These are phyloP conservation scores for Zaprionus inermis DNA, from an alignment of 1,140 invertebrate species.

Conservation along the genomic window DNA sequence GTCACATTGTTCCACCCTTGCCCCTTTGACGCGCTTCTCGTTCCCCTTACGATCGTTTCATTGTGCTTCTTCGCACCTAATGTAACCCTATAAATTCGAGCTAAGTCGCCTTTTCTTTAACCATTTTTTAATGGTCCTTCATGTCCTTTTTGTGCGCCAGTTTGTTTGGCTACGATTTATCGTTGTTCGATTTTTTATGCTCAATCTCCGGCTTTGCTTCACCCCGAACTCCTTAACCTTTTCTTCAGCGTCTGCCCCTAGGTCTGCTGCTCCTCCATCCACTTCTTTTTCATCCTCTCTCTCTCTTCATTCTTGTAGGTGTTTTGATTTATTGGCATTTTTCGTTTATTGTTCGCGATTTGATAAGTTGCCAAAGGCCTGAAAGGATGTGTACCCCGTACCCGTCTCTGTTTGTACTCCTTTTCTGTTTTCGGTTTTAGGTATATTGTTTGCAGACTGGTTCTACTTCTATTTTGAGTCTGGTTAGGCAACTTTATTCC, in stretches of 20 bases:
- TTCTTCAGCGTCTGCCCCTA: constrained; percentile 3
- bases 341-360: constrained; percentile 59
- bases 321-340: constrained; percentile 68
- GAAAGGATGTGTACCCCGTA: constrained; percentile 34
- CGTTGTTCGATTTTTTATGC: constrained; percentile 64
- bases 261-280: background rate
- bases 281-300: constrained; percentile 2
- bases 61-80: constrained; percentile 52
- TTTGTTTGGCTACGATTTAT: constrained; percentile 59
- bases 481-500: constrained; percentile 41
- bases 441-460: constrained; percentile 36
- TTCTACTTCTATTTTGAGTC: background rate
- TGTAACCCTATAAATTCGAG: constrained; percentile 57
- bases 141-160: constrained; percentile 44
- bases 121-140: constrained; percentile 64
- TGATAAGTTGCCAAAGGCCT: constrained; percentile 56
- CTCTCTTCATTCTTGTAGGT: constrained; percentile 51
- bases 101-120: constrained; percentile 44
- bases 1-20: constrained; percentile 43
- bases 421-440: constrained; percentile 8
- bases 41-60: constrained; percentile 5
- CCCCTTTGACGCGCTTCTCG: background rate
- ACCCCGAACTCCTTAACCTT: constrained; percentile 56
- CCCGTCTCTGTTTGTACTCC: constrained; percentile 25
- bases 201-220: constrained; percentile 46